Base-by-base conservation (phyloP, 1,140 invertebrate species). In the Pemphigus obesinymphae region DNA sequence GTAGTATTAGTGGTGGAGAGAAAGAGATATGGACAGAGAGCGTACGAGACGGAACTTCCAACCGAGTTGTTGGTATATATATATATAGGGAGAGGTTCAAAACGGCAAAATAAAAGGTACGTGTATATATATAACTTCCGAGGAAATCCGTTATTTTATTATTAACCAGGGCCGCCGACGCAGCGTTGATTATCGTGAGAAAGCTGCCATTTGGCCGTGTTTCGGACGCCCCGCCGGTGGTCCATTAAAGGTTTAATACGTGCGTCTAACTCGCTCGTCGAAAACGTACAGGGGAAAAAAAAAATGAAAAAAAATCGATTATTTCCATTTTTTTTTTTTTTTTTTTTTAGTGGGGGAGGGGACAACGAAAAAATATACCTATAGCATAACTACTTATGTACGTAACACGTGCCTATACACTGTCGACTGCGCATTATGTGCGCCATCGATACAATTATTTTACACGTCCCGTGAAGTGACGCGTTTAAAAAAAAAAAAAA, bases 171-270 rank as follows among this genome's bases (percentile, higher is more conserved):
- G 26, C 37, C 75, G 6, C 1, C 23, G 23, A 29, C 34, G 34
- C 13, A 10, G 17, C 48, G 48, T 58, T 58, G 73, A 80, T 61
- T 61, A 29, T 43, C 75, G 75, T 80, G 75, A 80, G 75, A 80
- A 80, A 80, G 6, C 20, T 61, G 15, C 53, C 75, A 80, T 80
- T 43, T 80, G 75, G 6, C 20, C 4, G 15, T 3, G 8, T 55
- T 78, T 58, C 20, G 17, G 6, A 72, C n/a, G 13, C 68, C 13
- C 13, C 40, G 1, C n/a, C 37, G 26, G 0, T 0, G 58, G 43
- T 72, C 43, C 70, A 31, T 72, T 72, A 72, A 48, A 72, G 17
- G 26, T 72, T 48, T 72, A 20, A 72, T 48, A 48, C 43, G n/a
- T 1, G 23, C 6, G n/a, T n/a, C 26, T 15, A 2, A 48, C 40